Conservation (phyloP, 53 echinoderm and acorn worm species). For the Zoroaster sp. region DNA sequence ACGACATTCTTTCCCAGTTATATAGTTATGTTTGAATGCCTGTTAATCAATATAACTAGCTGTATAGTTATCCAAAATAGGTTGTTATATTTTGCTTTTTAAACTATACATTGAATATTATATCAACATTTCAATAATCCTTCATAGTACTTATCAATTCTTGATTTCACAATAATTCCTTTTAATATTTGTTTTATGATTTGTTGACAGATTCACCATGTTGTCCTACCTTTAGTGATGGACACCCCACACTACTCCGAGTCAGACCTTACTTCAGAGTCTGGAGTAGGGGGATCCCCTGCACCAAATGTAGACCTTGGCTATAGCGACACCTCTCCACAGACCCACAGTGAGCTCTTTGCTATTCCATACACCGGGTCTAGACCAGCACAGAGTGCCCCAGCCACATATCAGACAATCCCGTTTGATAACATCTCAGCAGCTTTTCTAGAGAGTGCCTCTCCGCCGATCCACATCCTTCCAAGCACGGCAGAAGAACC, state of each 20-base stretch:
- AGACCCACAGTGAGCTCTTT: slow-evolving; percentile 44
- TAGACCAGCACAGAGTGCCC: slow-evolving; percentile 73
- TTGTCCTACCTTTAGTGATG: neutral
- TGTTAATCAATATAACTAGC: no score
- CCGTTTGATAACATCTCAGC: slow-evolving; percentile 19
- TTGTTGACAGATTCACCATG: neutral
- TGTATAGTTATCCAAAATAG: no score
- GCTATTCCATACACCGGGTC: slow-evolving; percentile 31
- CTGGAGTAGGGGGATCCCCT: slow-evolving; percentile 26
- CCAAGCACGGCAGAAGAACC: neutral
- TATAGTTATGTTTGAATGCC: no score
- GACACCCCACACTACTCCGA: slow-evolving; percentile 37
- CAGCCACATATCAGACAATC: slow-evolving; percentile 65
- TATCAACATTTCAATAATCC: no score
- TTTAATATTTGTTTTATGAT: neutral
- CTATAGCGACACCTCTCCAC: slow-evolving; percentile 23
- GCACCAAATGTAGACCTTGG: slow-evolving; percentile 31
- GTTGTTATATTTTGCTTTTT: no score
- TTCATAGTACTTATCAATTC: neutral
- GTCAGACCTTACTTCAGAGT: slow-evolving; percentile 28
- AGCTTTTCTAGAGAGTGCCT: slow-evolving; percentile 14
- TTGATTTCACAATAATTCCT: neutral
- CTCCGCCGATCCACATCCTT: neutral
- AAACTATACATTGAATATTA: no score
- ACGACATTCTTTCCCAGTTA: no score